Conservation (phyloP, 2,797 vertebrate species). For the Arctocebus calabarensis region DNA sequence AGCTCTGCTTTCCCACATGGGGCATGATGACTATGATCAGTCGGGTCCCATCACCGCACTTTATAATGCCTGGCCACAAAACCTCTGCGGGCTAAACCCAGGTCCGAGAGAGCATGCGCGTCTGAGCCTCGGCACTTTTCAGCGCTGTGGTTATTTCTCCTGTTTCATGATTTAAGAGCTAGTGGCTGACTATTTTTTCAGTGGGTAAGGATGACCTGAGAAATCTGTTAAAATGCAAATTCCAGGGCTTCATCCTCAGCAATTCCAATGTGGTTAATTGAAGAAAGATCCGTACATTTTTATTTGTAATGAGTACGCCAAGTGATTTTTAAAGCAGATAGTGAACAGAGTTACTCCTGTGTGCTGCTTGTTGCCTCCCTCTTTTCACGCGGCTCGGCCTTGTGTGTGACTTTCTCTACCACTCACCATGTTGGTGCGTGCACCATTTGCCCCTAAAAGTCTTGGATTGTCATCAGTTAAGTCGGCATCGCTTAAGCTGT, state of each 20-base stretch:
- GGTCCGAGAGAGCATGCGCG: neutral
- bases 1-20: neutral
- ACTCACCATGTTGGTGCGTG: neutral
- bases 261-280: neutral
- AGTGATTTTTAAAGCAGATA: neutral
- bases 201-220: neutral
- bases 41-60: neutral
- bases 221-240: neutral
- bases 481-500: neutral
- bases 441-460: neutral
- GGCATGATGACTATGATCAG: fast-evolving
- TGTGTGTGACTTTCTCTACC: neutral
- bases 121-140: neutral
- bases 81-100: neutral
- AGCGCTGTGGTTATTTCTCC: neutral
- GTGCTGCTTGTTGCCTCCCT: neutral
- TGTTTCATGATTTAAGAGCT: slow-evolving; percentile 10
- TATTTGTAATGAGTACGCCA: neutral
- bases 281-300: neutral
- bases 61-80: neutral
- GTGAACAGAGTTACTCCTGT: neutral
- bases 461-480: neutral
- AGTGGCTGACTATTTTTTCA: neutral
- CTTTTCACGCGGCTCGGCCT: neutral
- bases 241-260: neutral